phyloP scores from a whole-genome alignment of 2,888 invertebrate genomes.

The Cheilosia vulpina region DNA sequence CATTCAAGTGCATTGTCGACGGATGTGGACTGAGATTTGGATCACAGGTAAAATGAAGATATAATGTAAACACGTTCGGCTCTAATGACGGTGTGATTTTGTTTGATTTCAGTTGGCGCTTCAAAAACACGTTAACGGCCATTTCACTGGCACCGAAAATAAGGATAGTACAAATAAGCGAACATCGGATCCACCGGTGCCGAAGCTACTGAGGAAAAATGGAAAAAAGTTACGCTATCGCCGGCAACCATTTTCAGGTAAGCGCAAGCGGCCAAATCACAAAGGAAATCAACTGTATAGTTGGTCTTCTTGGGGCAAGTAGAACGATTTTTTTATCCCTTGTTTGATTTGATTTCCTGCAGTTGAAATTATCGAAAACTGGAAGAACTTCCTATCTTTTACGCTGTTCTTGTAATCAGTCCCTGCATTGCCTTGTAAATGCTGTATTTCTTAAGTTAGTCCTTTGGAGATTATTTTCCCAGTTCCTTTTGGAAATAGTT shows the following conservation, averaged over 20 bases:
- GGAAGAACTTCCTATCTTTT: no score
- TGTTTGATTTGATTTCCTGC: no score
- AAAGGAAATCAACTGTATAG: background rate
- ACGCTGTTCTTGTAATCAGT: no score
- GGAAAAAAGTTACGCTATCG: constrained; percentile 94
- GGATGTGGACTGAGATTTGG: constrained; percentile 95
- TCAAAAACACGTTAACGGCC: constrained; percentile 96
- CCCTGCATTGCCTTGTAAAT: no score
- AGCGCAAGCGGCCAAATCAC: background rate
- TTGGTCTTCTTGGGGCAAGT: constrained; percentile 10
- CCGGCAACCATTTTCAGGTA: constrained; percentile 95
- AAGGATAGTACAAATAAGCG: constrained; percentile 86
- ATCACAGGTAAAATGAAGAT: constrained; percentile 88
- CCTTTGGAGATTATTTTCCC: no score
- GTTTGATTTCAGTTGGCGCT: constrained; percentile 85
- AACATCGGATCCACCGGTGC: constrained; percentile 89
- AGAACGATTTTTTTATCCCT: background rate
- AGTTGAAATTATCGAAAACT: no score
- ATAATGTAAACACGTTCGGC: background rate
- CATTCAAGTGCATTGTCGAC: constrained; percentile 97
- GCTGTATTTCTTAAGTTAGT: no score
- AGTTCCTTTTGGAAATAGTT: no score
- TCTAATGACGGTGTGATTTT: background rate
- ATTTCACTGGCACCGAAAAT: constrained; percentile 88
- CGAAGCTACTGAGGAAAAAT: constrained; percentile 92